phyloP scores from a whole-genome alignment of 2,797 vertebrate genomes.

The Notolepis coatsorum region DNA sequence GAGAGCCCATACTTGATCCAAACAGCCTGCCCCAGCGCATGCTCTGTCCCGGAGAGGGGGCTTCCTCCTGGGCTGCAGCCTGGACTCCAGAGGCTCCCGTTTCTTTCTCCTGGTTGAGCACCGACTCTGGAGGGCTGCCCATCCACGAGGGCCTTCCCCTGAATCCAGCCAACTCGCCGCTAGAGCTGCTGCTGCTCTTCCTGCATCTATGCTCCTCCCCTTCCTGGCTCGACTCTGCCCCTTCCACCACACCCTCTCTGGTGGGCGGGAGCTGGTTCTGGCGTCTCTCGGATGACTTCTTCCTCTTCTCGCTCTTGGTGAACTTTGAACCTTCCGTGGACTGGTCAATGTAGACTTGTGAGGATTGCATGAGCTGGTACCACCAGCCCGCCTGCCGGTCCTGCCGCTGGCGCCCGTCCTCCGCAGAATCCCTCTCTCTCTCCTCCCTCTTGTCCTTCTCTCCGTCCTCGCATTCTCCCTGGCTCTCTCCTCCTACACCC shows the following conservation, averaged over 20 bases:
- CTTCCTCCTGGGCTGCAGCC: constrained; percentile 44
- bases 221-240: constrained; percentile 88
- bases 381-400: constrained; percentile 94
- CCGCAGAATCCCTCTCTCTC: constrained; percentile 38
- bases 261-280: constrained; percentile 79
- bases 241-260: constrained; percentile 93
- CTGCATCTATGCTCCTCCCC: constrained; percentile 58
- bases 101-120: constrained; percentile 86
- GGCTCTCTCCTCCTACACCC: constrained; percentile 67
- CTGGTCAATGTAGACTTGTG: constrained; percentile 96
- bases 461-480: constrained; percentile 39
- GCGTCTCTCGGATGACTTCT: constrained; percentile 78
- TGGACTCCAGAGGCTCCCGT: constrained; percentile 3
- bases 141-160: constrained; percentile 90
- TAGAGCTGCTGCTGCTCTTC: constrained; percentile 55
- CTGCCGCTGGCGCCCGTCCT: constrained; percentile 71
- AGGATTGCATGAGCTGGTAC: constrained; percentile 99
- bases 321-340: constrained; percentile 87
- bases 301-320: constrained; percentile 84
- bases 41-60: constrained; percentile 55
- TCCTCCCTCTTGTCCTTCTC: constrained; percentile 46
- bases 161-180: constrained; percentile 38
- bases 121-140: constrained; percentile 94
- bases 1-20: constrained; percentile 77
- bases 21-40: constrained; percentile 94